Conservation (phyloP, 2,888 invertebrate genomes). For the Drosophila histrio region DNA sequence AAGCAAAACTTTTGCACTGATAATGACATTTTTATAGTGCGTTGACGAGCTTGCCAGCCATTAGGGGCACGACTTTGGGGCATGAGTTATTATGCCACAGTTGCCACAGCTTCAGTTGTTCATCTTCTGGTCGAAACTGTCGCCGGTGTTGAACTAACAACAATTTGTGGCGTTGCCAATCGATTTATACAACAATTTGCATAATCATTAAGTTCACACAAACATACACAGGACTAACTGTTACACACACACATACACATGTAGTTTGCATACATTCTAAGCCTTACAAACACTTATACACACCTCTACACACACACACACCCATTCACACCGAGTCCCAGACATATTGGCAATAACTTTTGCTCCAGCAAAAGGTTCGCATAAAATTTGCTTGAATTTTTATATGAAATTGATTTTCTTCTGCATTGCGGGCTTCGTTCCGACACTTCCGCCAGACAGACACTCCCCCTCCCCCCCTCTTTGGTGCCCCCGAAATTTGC, state of each 20-base stretch:
- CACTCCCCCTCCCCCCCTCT: background rate
- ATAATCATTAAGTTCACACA: slow-evolving; percentile 72
- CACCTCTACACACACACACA: background rate
- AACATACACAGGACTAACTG: slow-evolving; percentile 25
- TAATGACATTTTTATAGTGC: slow-evolving; percentile 79
- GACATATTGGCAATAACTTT: slow-evolving; percentile 67
- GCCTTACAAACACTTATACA: slow-evolving; percentile 1
- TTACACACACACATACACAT: slow-evolving; percentile 49
- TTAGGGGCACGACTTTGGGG: slow-evolving; percentile 39
- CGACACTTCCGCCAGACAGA: slow-evolving; percentile 28
- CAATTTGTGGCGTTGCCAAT: slow-evolving; percentile 65
- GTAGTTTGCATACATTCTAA: slow-evolving; percentile 52
- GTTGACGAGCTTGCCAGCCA: slow-evolving; percentile 70
- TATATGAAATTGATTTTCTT: slow-evolving; percentile 74
- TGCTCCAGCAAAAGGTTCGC: slow-evolving; percentile 66
- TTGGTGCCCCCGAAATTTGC: slow-evolving; percentile 6
- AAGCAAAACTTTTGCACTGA: slow-evolving; percentile 72
- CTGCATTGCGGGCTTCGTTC: slow-evolving; percentile 23
- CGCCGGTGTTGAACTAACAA: slow-evolving; percentile 45
- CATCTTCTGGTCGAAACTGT: slow-evolving; percentile 39
- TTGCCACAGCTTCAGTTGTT: slow-evolving; percentile 2
- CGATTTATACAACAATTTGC: slow-evolving; percentile 77
- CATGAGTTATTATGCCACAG: slow-evolving; percentile 37
- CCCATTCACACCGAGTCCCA: slow-evolving; percentile 6
- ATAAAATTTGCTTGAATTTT: slow-evolving; percentile 73